phyloP scores from a whole-genome alignment of 2,113 vertebrate genomes.

The Sakesphorus luctuosus region DNA sequence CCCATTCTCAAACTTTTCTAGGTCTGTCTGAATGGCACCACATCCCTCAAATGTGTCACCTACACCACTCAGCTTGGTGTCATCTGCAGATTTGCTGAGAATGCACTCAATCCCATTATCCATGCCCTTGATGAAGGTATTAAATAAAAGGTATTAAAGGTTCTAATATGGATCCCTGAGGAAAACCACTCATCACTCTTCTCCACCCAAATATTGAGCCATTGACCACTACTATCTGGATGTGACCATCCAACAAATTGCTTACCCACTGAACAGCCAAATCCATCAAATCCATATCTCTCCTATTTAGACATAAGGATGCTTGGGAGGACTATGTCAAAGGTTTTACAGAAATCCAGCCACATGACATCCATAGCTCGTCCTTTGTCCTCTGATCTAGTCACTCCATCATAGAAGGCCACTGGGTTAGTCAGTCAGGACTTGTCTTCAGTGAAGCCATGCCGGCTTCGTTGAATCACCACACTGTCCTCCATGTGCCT shows the following conservation, averaged over 20 bases:
- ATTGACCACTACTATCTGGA: neutral
- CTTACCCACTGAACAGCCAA: neutral
- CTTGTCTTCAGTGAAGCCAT: neutral
- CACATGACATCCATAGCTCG: neutral
- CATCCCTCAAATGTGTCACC: neutral
- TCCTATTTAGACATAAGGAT: neutral
- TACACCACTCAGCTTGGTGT: neutral
- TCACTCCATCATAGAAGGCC: neutral
- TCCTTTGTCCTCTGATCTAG: neutral
- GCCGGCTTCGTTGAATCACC: neutral
- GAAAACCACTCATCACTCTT: neutral
- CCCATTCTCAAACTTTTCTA: neutral
- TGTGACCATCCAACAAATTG: neutral
- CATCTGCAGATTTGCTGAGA: neutral
- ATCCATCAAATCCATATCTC: neutral
- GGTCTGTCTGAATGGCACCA: neutral
- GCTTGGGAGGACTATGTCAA: neutral
- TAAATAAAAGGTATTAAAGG: neutral
- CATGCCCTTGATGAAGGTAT: neutral
- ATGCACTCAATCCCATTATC: neutral
- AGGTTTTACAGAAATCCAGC: neutral
- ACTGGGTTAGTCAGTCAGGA: neutral
- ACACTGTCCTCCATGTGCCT: neutral
- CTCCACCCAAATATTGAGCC: neutral
- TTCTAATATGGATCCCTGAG: neutral